Evolutionary conservation across 1,140 invertebrate species (phyloP), one percentile per base, ranked within the genome.

Genomic region (Ptiloglossa arizonensis): DNA sequence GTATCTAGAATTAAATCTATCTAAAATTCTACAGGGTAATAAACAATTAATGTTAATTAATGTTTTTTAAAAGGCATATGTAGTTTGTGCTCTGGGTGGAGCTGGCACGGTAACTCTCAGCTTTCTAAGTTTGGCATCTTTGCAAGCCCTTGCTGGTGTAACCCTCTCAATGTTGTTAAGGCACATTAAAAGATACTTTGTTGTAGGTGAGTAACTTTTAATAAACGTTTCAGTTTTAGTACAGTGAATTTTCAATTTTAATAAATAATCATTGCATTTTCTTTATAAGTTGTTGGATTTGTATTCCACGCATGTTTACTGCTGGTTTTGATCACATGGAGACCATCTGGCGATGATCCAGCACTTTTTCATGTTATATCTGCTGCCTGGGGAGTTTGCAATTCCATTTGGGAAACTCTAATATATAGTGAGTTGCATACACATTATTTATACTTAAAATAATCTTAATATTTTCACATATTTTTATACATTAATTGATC

Each of bases 321-420:
- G 41, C 91, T 96, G 79, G 95, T 95, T 2, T 89, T 96, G 67
- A 89, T 95, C 17, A 88, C 94, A 24, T 96, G 95, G 95, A 90
- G 95, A 89, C 95, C 94, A 54, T 89, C 95, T 48, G 89, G 94
- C 69, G 91, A 94, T 85, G 93, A 96, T 90, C 88, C 95, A 80
- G 94, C 95, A 11, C 89, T 96, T 29, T 95, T 96, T 27, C 95
- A 95, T 22, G 95, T 96, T 8, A 95, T 95, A 72, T 94, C 95
- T 2, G 95, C 95, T 0, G 95, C 95, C 1, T 96, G 95, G 95
- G 95, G 95, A n/a, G 95, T 96, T 11, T 96, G 95, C 85, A 95
- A 95, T 57, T 95, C 95, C 13, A 94, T 96, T 41, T 96, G 95
- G 95, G 95, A 96, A 83, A 95, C 95, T 38, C 89, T 96, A 9